Evolutionary conservation across 2,797 vertebrate genomes (phyloP), one percentile per base, ranked within the genome.

Genomic region (Microhierax caerulescens): DNA sequence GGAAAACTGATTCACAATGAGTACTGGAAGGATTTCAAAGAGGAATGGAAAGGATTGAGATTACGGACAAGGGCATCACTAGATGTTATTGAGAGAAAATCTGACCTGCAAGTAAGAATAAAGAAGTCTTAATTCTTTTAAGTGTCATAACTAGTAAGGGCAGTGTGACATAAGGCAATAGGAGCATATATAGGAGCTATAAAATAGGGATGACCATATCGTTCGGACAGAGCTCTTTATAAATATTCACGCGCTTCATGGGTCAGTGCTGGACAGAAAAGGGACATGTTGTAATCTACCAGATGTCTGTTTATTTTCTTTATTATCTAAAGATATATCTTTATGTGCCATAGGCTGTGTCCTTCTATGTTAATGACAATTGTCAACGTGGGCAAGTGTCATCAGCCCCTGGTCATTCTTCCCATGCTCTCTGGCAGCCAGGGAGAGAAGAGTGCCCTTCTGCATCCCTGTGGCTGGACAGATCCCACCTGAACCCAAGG

Each of bases 21-120:
- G 64, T 69, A 50, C 57, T 70, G 41, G 57, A 65, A 70, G 41
- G 43, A 37, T 72, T 72, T 84, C 6, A 7, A 23, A 79, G 53
- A 37, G 34, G 24, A 82, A 34, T 47, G 18, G 48, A 78, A 56
- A 54, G 6, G 12, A 43, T 14, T n/a, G 54, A 87, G n/a, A 43
- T 13, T 80, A 13, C 18, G 47, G 37, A 23, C 1, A 3, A 21
- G 9, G 32, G 10, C 0, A 0, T 28, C 41, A 65, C 24, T 53
- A 41, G 68, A 16, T 41, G 27, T 30, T 87, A 21, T 5, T 39
- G 41, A 36, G 63, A 63, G 50, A 47, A 69, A 61, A 70, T 32
- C 51, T 61, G 37, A 21, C 7, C 6, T 57, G 34, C 57, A 80
- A 32, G 27, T 84, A 72, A 65, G 47, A 67, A 72, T 88, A 76